Evolutionary conservation across 1,140 invertebrate species (phyloP).

Genomic region (Wiebesia pumilae): DNA sequence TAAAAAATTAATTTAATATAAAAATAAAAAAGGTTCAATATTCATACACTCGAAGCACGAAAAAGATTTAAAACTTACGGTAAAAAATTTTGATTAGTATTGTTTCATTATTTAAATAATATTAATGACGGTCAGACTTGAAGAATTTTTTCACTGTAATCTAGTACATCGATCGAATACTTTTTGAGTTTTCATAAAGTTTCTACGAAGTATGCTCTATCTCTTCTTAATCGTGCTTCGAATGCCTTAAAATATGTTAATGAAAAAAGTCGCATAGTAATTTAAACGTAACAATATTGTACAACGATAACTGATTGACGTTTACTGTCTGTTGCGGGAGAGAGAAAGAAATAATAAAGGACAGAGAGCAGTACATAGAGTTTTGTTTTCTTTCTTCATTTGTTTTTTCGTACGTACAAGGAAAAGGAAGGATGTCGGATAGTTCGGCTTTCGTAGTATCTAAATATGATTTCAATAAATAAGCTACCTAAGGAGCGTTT

Average conservation of each 20-base stretch:
- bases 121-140: slow-evolving; percentile 38
- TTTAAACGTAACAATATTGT: slow-evolving; percentile 49
- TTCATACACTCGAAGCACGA: slow-evolving; percentile 58
- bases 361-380: slow-evolving; percentile 58
- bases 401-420: slow-evolving; percentile 52
- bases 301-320: slow-evolving; percentile 47
- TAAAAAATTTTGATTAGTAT: slow-evolving; percentile 47
- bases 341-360: slow-evolving; percentile 54
- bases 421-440: slow-evolving; percentile 58
- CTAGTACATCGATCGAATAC: slow-evolving; percentile 35
- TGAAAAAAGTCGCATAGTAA: slow-evolving; percentile 40
- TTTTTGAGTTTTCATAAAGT: slow-evolving; percentile 27
- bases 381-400: slow-evolving; percentile 45
- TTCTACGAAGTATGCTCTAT: background rate
- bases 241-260: slow-evolving; percentile 43
- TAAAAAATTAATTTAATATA: slow-evolving; percentile 52
- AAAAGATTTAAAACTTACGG: slow-evolving; percentile 51
- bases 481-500: slow-evolving; percentile 70
- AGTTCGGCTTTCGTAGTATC: slow-evolving; percentile 63
- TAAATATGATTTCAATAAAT: slow-evolving; percentile 72
- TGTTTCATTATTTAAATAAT: background rate
- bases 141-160: slow-evolving; percentile 50
- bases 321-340: slow-evolving; percentile 52
- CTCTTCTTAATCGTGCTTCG: slow-evolving; percentile 44
- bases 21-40: slow-evolving; percentile 56